Percentiles rank a stretch among this genome's conserved stretches.
phyloP scores from a whole-genome alignment of 2,113 vertebrate species.

The Podarcis raffonei region DNA sequence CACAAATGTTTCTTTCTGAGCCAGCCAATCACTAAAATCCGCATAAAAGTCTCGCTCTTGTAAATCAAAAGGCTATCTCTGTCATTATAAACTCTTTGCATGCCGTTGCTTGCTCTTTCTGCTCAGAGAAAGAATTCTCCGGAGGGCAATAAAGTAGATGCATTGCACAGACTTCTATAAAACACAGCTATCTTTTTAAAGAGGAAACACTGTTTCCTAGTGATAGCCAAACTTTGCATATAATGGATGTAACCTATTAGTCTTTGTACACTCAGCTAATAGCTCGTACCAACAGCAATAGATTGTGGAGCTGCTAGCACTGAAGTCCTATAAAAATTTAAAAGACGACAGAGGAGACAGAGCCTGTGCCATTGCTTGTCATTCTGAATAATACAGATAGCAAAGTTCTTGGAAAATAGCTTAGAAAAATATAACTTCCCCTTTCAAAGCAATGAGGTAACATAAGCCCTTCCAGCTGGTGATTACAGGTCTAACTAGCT shows the following conservation, averaged over 20 bases:
- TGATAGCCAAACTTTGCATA: conserved; percentile 44
- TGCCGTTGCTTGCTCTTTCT: conserved; percentile 6
- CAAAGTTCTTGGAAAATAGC: conserved; percentile 63
- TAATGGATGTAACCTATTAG: conserved; percentile 53
- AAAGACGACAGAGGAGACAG: not conserved
- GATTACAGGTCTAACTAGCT: conserved; percentile 52
- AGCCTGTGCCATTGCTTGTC: conserved; percentile 41
- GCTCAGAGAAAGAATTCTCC: conserved; percentile 44
- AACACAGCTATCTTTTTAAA: conserved; percentile 27
- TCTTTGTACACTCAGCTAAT: conserved; percentile 60
- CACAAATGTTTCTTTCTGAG: not conserved
- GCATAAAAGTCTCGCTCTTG: conserved; percentile 39
- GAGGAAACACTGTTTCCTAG: conserved; percentile 42
- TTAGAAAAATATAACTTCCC: conserved; percentile 65
- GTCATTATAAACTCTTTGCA: conserved; percentile 18
- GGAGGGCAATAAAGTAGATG: conserved; percentile 26
- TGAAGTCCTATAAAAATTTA: conserved; percentile 38
- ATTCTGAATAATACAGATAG: conserved; percentile 61
- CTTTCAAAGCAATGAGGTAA: conserved; percentile 54
- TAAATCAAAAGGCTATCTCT: conserved; percentile 35
- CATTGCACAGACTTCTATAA: conserved; percentile 22
- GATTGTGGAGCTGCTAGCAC: conserved; percentile 40
- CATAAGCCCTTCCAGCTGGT: conserved; percentile 59
- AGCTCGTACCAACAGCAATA: conserved; percentile 54
- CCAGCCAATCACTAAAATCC: not conserved